phyloP scores from a whole-genome alignment of 2,113 vertebrate genomes.

The Cyphomyrus plagiostoma region DNA sequence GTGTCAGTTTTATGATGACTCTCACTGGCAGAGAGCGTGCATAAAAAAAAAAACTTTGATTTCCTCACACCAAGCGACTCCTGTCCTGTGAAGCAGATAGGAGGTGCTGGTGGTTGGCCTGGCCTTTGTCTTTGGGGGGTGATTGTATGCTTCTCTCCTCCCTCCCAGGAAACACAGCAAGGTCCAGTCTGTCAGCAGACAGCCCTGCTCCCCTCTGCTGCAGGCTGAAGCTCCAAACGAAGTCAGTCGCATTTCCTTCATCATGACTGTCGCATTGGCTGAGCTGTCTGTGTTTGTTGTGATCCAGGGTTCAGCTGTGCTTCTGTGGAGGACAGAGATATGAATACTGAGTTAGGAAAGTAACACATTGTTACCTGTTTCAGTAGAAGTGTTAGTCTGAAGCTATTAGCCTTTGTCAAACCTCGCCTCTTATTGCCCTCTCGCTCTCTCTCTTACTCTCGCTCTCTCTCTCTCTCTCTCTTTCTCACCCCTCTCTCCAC shows the following conservation, averaged over 20 bases:
- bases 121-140: not conserved
- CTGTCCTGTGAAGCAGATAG: not conserved
- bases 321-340: not conserved
- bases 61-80: not conserved
- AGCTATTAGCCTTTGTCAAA: not conserved
- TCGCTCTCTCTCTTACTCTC: not conserved
- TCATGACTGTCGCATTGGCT: not conserved
- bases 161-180: constrained; percentile 87
- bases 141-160: constrained; percentile 36
- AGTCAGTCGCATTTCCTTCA: constrained; percentile 62
- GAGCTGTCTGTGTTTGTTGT: not conserved
- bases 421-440: not conserved
- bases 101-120: not conserved
- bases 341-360: not conserved
- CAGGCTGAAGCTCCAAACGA: constrained; percentile 84
- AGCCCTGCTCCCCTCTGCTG: constrained; percentile 69
- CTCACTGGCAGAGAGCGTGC: not conserved
- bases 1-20: not conserved
- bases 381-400: not conserved
- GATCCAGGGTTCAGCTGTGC: not conserved
- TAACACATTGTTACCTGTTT: not conserved
- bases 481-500: constrained; percentile 31
- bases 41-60: not conserved
- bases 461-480: constrained; percentile 19
- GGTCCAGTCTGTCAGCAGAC: constrained; percentile 75